Base-by-base conservation (phyloP, 2,888 invertebrate genomes). In the Mantis religiosa region DNA sequence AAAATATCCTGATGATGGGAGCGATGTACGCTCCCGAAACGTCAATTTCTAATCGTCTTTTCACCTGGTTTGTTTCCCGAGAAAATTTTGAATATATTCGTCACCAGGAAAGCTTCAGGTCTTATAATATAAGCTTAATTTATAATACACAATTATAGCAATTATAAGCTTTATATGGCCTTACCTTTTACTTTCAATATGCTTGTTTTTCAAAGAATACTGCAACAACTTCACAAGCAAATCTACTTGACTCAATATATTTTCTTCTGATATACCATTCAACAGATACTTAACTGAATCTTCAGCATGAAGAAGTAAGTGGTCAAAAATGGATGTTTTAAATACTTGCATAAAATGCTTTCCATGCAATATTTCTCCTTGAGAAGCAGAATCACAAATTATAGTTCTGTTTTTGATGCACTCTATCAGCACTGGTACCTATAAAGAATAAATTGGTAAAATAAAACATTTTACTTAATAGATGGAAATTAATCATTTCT, bases 301-400 rank as follows among this genome's bases (percentile, higher is more conserved):
- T n/a, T 83, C 88, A 34, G 87, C 81, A 89, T 88, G n/a, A 28
- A 20, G 14, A 20, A 90, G 83, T 47, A 90, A 84, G 41, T 82
- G 82, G 12, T 89, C 87, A 82, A 90, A 82, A 15, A 90, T 82
- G n/a, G 88, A 82, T 28, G 84, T n/a, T 20, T 85, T 87, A 20
- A 91, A 89, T 28, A 54, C 71, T 2, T 81, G 12, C 9, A 89
- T 84, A 85, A 91, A 91, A 89, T 90, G 86, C 20, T 91, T 89
- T 28, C 91, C 91, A 34, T 89, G 90, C 0, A 27, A 83, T 28
- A 89, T 34, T 0, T 34, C 27, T n/a, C n/a, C 47, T 85, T 89
- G 54, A 27, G 90, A 85, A 34, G 81, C 87, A 4, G 85, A 85
- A n/a, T 85, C 87, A 34, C 28, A 41, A 81, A 90, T 34, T 30